Conservation (phyloP, 2,797 vertebrate species). For the Salmo trutta region DNA sequence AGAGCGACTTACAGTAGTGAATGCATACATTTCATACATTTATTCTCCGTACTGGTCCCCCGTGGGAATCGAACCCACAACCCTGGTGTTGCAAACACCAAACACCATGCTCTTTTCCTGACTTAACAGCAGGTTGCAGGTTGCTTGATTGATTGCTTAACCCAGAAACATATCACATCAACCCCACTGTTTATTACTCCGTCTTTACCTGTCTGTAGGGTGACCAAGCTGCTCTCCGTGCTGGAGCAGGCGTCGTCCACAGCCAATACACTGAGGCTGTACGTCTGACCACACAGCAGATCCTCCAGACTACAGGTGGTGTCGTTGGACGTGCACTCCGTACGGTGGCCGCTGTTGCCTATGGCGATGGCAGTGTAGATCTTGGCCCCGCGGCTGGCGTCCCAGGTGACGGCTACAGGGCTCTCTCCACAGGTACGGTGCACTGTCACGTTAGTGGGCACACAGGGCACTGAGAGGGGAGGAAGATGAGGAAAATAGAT, state of each 20-base stretch:
- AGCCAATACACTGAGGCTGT: constrained; percentile 67
- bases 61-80: no score
- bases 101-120: not conserved
- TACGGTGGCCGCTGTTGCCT: constrained; percentile 26
- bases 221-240: constrained; percentile 44
- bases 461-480: constrained; percentile 72
- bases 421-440: constrained; percentile 60
- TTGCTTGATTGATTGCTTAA: not conserved
- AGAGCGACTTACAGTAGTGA: no score
- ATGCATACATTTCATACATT: no score
- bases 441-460: constrained; percentile 62
- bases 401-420: constrained; percentile 65
- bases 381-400: constrained; percentile 60
- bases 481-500: not conserved
- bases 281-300: constrained; percentile 70
- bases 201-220: constrained; percentile 61
- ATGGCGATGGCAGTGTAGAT: constrained; percentile 55
- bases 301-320: constrained; percentile 62
- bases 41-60: no score
- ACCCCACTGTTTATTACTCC: not conserved
- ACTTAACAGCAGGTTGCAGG: not conserved
- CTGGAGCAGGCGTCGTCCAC: constrained; percentile 64
- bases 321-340: constrained; percentile 56
- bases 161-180: not conserved
- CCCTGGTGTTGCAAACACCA: no score